phyloP scores from a whole-genome alignment of 2,797 vertebrate genomes.

The Hippocampus kuda region DNA sequence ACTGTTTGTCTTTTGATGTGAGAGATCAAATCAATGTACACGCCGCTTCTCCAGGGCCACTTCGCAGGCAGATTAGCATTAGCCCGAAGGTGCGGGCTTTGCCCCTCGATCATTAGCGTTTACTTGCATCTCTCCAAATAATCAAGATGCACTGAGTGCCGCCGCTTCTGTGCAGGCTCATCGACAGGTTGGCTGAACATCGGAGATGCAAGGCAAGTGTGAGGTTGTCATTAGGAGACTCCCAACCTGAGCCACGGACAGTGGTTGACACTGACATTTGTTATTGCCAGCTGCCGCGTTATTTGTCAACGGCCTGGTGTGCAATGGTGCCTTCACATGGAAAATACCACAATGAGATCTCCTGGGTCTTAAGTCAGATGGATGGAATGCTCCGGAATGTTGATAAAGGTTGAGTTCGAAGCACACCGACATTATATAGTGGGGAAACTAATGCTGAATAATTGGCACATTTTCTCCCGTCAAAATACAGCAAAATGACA shows the following conservation, averaged over 20 bases:
- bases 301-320: constrained; percentile 66
- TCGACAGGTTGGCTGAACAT: constrained; percentile 23
- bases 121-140: constrained; percentile 58
- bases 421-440: constrained; percentile 58
- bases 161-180: constrained; percentile 4
- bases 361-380: constrained; percentile 67
- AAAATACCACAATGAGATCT: constrained; percentile 65
- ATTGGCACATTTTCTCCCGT: constrained; percentile 61
- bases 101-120: constrained; percentile 67
- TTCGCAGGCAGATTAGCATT: constrained; percentile 90
- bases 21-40: constrained; percentile 99
- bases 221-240: constrained; percentile 45
- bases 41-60: constrained; percentile 77
- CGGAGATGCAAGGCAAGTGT: constrained; percentile 32
- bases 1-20: constrained; percentile 99
- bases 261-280: constrained; percentile 57
- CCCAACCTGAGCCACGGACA: constrained; percentile 42
- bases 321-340: constrained; percentile 65
- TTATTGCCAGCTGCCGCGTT: constrained; percentile 54
- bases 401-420: constrained; percentile 67
- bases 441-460: constrained; percentile 69
- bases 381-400: constrained; percentile 61
- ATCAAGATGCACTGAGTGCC: constrained; percentile 57
- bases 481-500: constrained; percentile 33
- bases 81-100: constrained; percentile 67